A percentile compares a stretch with the other conserved stretches of the same genome.
phyloP scores from a whole-genome alignment of 1,140 invertebrate genomes.

The Drosophila micromelanica region DNA sequence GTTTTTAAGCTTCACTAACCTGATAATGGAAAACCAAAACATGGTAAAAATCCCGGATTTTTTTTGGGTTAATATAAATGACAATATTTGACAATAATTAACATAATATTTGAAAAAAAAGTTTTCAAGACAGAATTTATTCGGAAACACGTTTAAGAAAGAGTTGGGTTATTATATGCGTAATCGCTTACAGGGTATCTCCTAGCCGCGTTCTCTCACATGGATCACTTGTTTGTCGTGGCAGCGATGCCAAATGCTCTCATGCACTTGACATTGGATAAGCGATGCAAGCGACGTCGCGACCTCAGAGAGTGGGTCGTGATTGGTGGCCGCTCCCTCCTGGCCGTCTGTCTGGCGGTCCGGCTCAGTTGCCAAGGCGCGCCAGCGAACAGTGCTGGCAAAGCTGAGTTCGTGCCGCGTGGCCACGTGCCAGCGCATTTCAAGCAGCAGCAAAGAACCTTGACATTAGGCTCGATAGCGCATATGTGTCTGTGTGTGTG shows the following conservation, averaged over 20 bases:
- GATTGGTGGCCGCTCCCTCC: conserved; percentile 10
- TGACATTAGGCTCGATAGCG: conserved; percentile 62
- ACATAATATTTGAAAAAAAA: no score
- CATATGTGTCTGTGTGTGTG: conserved; percentile 1
- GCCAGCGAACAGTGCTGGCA: conserved; percentile 10
- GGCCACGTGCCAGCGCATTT: conserved; percentile 57
- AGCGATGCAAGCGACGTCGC: conserved; percentile 46
- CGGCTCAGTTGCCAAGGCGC: conserved; percentile 11
- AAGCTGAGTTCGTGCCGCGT: conserved; percentile 50
- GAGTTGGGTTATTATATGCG: no score
- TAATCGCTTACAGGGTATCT: not conserved
- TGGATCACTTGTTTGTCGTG: conserved; percentile 6
- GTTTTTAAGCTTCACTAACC: no score
- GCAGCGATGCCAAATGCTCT: conserved; percentile 22
- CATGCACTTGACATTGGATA: conserved; percentile 74
- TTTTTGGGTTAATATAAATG: no score
- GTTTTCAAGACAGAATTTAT: no score
- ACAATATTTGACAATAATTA: no score
- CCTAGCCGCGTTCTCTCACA: not conserved
- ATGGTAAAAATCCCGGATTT: no score
- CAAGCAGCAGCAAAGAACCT: conserved; percentile 70
- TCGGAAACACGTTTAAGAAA: no score
- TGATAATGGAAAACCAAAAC: no score
- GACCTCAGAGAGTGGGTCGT: conserved; percentile 29
- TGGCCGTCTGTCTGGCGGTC: not conserved